Conservation (phyloP, 1,140 invertebrate genomes). For the Cardiocondyla obscurior region DNA sequence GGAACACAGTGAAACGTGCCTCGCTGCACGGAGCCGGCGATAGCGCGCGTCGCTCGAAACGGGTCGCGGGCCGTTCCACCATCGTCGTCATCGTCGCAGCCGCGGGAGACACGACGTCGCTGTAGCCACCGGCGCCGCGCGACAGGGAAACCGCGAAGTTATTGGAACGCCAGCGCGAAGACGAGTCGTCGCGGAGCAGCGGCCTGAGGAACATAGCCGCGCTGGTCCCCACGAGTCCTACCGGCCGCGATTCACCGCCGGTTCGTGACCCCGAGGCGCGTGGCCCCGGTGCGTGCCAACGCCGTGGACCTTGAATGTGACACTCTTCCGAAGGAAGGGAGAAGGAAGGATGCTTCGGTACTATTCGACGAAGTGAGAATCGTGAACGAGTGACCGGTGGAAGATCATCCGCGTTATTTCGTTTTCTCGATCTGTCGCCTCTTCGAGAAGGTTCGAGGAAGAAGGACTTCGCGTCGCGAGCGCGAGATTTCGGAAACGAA, state of each 20-base stretch:
- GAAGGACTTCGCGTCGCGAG: too few relatives aligned
- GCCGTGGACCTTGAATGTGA: background rate
- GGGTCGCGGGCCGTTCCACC: slow-evolving; percentile 51
- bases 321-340: background rate
- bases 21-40: slow-evolving; percentile 42
- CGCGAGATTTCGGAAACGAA: background rate
- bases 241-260: too few relatives aligned
- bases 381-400: background rate
- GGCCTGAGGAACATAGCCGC: too few relatives aligned
- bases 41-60: slow-evolving; percentile 61
- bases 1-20: slow-evolving; percentile 63
- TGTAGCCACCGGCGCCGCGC: background rate
- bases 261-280: background rate
- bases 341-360: background rate
- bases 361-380: background rate
- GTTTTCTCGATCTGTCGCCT: background rate
- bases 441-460: too few relatives aligned
- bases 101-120: slow-evolving; percentile 38
- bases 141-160: background rate
- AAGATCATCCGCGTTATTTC: background rate
- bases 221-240: too few relatives aligned
- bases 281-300: background rate
- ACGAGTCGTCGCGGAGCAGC: too few relatives aligned
- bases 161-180: too few relatives aligned
- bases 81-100: background rate